Base-by-base conservation (phyloP, 2,888 invertebrate genomes). In the Junonia oenone region DNA sequence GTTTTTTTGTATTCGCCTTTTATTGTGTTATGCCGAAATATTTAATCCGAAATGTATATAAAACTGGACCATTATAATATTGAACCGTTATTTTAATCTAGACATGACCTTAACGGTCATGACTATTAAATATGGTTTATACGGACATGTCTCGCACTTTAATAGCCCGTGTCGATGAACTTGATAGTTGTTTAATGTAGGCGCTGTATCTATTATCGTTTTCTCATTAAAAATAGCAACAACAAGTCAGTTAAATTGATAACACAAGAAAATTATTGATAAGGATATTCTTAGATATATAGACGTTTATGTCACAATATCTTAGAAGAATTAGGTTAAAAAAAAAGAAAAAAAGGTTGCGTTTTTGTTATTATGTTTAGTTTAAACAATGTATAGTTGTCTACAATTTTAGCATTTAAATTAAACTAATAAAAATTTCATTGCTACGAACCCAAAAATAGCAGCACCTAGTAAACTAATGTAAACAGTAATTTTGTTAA, bases 111-210 rank as follows among this genome's bases (percentile, higher is more conserved):
- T 65, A 66, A 69, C 75, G 71, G 72, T 77, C 76, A 72, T 69
- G 63, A 68, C 73, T 72, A 74, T 75, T 75, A 74, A 78, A 72
- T 72, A 69, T 62, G 61, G 51, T 59, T 62, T 62, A 70, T 73
- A 68, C 68, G 66, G 61, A 77, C 69, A 72, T 72, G 73, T 73
- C 69, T 67, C 65, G 65, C 70, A 75, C 73, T 75, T 73, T 75
- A 78, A 79, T 76, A 76, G 70, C 59, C 67, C 56, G 69, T 73
- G 82, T 80, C 81, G 72, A 78, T 80, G 85, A 86, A 84, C 86
- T 72, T 76, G 68, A 75, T 66, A 64, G 63, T 68, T 63, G 57
- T 59, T 62, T 62, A 59, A 63, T 70, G 68, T 69, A 67, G 66
- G 61, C 59, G 33, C 51, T 50, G n/a, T n/a, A n/a, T n/a, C n/a